Conservation (phyloP, 1,140 invertebrate genomes). For the Cydia strobilella region DNA sequence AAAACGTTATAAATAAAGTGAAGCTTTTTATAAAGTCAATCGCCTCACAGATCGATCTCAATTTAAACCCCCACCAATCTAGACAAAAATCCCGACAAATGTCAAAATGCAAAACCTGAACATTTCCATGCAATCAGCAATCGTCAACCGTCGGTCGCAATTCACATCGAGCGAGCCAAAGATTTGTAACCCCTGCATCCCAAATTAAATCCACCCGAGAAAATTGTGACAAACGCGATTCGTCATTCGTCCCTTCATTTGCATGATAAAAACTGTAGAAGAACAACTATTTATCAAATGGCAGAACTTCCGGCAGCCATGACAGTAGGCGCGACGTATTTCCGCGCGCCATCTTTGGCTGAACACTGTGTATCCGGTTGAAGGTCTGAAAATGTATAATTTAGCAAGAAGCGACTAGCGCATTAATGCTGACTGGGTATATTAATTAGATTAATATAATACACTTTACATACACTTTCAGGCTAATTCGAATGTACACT, state of each 20-base stretch:
- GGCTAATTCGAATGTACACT: too few relatives aligned
- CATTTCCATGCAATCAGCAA: conserved; percentile 43
- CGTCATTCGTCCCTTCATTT: conserved; percentile 61
- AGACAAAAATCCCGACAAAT: conserved; percentile 29
- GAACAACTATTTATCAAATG: conserved; percentile 79
- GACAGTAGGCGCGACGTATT: conserved; percentile 68
- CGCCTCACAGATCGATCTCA: conserved; percentile 10
- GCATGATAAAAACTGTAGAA: conserved; percentile 77
- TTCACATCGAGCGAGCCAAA: conserved; percentile 32
- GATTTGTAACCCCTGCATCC: conserved; percentile 60
- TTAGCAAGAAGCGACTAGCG: conserved; percentile 2
- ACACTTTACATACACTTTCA: too few relatives aligned
- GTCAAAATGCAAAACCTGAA: conserved; percentile 35
- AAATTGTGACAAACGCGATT: conserved; percentile 74
- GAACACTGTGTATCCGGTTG: conserved; percentile 53
- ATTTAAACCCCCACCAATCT: conserved; percentile 33
- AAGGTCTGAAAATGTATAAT: conserved; percentile 33
- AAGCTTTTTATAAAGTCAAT: not conserved
- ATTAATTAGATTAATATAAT: too few relatives aligned
- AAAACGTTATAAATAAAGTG: too few relatives aligned
- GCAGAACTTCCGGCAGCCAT: conserved; percentile 59
- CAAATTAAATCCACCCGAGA: conserved; percentile 75
- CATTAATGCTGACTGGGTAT: not conserved
- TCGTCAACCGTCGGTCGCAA: conserved; percentile 35
- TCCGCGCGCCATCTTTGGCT: conserved; percentile 70